Evolutionary conservation across 2,113 vertebrate species (phyloP).

Genomic region (Xenus cinereus): DNA sequence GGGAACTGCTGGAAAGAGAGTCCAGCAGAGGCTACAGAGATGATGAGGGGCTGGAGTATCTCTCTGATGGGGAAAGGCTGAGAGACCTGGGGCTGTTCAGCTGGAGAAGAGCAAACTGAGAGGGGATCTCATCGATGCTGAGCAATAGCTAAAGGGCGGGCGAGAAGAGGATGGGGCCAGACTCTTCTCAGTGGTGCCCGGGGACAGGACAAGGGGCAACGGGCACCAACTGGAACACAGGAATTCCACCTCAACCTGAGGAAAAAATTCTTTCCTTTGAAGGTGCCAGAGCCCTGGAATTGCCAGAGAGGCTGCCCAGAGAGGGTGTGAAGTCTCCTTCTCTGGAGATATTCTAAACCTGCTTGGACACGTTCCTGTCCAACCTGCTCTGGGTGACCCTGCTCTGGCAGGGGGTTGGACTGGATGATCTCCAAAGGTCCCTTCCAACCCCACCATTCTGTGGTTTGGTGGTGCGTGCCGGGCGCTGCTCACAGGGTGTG

Average conservation of each 20-base stretch:
- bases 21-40: fast-evolving
- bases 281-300: background rate
- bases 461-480: fast-evolving
- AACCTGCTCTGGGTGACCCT: background rate
- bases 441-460: background rate
- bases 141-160: background rate
- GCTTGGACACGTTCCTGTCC: background rate
- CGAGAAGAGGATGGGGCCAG: background rate
- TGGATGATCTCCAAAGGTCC: background rate
- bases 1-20: background rate
- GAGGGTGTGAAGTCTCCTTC: background rate
- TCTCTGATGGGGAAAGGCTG: background rate
- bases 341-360: background rate
- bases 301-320: background rate
- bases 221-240: background rate
- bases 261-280: background rate
- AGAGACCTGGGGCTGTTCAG: background rate
- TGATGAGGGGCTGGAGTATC: background rate
- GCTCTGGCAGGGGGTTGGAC: background rate
- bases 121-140: background rate
- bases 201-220: background rate
- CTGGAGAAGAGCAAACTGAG: background rate
- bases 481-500: background rate
- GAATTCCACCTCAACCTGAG: background rate
- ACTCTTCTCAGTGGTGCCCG: background rate